Evolutionary conservation across 2,888 invertebrate species (phyloP), one percentile per base, ranked within the genome.

Genomic region (Andricus curvator): DNA sequence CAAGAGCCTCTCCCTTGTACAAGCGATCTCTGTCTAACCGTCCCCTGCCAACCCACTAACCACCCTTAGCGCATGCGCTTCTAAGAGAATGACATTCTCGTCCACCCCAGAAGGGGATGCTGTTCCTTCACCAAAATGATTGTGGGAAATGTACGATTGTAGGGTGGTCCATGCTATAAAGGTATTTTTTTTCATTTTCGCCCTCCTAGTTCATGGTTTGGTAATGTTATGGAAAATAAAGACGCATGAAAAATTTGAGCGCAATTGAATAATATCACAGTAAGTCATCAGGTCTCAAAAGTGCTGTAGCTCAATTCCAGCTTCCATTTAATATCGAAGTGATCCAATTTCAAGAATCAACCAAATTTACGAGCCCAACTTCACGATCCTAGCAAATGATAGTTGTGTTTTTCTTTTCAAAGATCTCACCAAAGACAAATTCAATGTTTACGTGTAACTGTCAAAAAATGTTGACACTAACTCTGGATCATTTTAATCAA

Each of bases 61-160:
- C 82, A 78, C 81, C 82, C 82, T 65, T 65, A 62, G 86, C 85
- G 85, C 86, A 84, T 85, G 86, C 87, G 84, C 84, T 67, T 48
- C 76, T 76, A 1, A 11, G 13, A 44, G 29, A 51, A 37, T 48
- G 6, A 51, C 33, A 56, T 48, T 5, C 29, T 70, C 68, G 56
- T 25, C 74, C 64, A 81, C 76, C 62, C 80, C 83, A 80, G 74
- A 83, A 80, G 79, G 68, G 41, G 78, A 56, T 80, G 81, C 81
- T 80, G 81, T 80, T 81, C 80, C 83, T 68, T 29, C 65, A 70
- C 77, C 65, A 65, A 41, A 41, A 67, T 41, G 37, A 22, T 65
- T 67, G 9, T 37, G 29, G 65, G 29, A 37, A 65, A 65, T 17
- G 65, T 17, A 33, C 65, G 20, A 65, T 33, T 33, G 33, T 9